Conservation (phyloP, 2,797 vertebrate species). For the Schizothorax lantsangensis region DNA sequence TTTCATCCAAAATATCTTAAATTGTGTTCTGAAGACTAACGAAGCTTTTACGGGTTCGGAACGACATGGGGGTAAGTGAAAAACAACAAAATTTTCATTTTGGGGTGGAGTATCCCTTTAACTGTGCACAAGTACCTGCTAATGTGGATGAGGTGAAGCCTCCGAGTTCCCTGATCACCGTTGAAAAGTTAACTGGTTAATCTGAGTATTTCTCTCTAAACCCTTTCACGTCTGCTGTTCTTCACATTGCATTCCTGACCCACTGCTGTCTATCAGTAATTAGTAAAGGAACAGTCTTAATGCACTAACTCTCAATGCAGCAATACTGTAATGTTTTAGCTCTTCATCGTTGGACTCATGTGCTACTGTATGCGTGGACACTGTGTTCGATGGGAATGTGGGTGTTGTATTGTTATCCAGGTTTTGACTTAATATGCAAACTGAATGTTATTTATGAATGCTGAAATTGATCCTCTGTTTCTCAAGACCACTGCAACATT, state of each 20-base stretch:
- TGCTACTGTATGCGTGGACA: too few species aligned
- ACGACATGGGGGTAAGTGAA: too few species aligned
- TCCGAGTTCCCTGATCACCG: not conserved
- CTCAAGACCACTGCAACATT: conserved; percentile 62
- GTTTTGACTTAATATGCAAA: conserved; percentile 67
- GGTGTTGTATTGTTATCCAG: conserved; percentile 38
- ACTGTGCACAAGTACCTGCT: conserved; percentile 1
- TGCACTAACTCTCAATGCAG: conserved; percentile 38
- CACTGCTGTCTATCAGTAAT: conserved; percentile 21
- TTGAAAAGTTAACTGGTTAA: not conserved
- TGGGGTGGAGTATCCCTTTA: not conserved
- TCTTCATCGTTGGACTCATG: not conserved
- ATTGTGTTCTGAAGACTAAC: too few species aligned
- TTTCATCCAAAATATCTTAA: too few species aligned
- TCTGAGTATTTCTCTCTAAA: not conserved
- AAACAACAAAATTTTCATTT: not conserved
- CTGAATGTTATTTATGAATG: conserved; percentile 55
- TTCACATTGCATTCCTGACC: not conserved
- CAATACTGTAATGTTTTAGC: conserved; percentile 41
- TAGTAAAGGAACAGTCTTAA: conserved; percentile 4
- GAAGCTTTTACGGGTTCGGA: too few species aligned
- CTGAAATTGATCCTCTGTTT: conserved; percentile 48
- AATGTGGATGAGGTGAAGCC: conserved; percentile 3
- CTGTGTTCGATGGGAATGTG: conserved; percentile 9
- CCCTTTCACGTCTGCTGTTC: not conserved